Conservation (phyloP, 2,113 vertebrate species). For the Myotis brandtii region DNA sequence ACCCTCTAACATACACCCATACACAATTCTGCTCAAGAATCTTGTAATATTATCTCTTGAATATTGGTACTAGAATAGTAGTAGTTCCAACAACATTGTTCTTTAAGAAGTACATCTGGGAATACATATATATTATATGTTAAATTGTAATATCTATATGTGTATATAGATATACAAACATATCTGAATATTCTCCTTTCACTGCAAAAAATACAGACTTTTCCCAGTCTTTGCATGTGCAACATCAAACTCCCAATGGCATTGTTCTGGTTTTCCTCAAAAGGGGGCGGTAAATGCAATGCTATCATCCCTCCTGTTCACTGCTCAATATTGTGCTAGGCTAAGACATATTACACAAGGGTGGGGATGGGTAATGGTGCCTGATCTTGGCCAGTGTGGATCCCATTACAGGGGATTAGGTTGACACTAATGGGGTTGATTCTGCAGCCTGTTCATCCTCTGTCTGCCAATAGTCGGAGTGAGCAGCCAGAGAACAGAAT, state of each 20-base stretch:
- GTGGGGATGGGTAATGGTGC: constrained; percentile 10
- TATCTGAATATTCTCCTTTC: neutral
- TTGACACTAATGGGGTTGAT: constrained; percentile 77
- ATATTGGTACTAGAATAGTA: neutral
- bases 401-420: constrained; percentile 70
- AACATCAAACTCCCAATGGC: neutral
- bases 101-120: neutral
- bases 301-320: neutral
- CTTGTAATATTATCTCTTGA: neutral
- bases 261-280: constrained; percentile 62
- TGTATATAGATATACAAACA: too few relatives aligned
- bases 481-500: constrained; percentile 71
- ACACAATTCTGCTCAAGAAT: neutral
- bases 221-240: neutral
- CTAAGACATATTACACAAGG: neutral
- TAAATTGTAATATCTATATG: too few relatives aligned
- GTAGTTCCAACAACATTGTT: neutral
- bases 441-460: constrained; percentile 67
- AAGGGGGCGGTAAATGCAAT: constrained; percentile 53
- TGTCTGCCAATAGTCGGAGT: constrained; percentile 71
- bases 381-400: constrained; percentile 54
- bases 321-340: neutral
- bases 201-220: neutral
- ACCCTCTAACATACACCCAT: neutral
- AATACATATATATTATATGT: neutral